Evolutionary conservation across 2,797 vertebrate genomes (phyloP).

Genomic region (Manis javanica): DNA sequence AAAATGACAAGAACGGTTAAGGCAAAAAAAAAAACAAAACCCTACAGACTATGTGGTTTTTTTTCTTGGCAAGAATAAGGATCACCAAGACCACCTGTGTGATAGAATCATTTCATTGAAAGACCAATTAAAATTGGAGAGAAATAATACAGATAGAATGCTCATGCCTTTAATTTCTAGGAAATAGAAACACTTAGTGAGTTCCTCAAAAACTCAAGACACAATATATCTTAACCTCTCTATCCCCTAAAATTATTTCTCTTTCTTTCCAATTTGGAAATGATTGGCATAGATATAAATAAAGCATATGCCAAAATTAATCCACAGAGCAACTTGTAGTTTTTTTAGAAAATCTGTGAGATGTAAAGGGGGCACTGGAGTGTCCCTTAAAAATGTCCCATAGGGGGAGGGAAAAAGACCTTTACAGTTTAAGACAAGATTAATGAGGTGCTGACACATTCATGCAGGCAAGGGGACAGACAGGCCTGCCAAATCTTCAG

Average conservation of each 20-base stretch:
- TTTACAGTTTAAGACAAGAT: slow-evolving; percentile 83
- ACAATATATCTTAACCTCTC: background rate
- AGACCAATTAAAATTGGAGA: background rate
- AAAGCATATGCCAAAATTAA: slow-evolving; percentile 71
- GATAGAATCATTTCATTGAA: background rate
- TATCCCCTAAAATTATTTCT: slow-evolving; percentile 28
- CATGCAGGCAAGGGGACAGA: slow-evolving; percentile 82
- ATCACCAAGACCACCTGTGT: background rate
- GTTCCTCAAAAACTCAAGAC: slow-evolving; percentile 4
- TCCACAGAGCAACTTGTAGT: slow-evolving; percentile 80
- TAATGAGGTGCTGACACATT: slow-evolving; percentile 85
- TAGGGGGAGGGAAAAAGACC: slow-evolving; percentile 74
- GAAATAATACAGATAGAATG: background rate
- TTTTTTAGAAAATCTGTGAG: slow-evolving; percentile 66
- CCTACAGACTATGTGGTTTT: background rate
- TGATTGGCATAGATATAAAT: slow-evolving; percentile 75
- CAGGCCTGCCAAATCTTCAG: slow-evolving; percentile 84
- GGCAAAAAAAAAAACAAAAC: background rate
- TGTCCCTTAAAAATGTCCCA: slow-evolving; percentile 80
- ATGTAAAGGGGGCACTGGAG: slow-evolving; percentile 73
- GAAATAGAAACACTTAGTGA: background rate
- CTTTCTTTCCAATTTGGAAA: slow-evolving; percentile 27
- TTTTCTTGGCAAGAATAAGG: slow-evolving; percentile 11
- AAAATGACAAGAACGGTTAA: slow-evolving; percentile 58
- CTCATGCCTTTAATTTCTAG: background rate